A percentile compares a stretch with the other conserved stretches of the same genome.
Evolutionary conservation across 2,113 vertebrate genomes (phyloP).

Genomic region (Atlantisia rogersi): DNA sequence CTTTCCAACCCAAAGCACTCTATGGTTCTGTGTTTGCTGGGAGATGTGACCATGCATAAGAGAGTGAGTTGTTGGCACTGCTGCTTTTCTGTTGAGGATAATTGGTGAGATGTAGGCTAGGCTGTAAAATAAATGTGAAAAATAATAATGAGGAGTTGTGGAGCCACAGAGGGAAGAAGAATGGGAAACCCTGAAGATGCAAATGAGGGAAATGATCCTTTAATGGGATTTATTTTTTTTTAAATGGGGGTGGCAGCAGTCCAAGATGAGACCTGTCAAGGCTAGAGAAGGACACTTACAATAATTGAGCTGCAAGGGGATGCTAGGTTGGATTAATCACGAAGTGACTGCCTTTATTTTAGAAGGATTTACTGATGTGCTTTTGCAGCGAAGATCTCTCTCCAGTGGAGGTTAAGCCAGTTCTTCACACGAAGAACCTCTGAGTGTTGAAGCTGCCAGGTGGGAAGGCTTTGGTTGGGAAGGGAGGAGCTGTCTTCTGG

Average conservation of each 20-base stretch:
- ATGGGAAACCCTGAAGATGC: neutral
- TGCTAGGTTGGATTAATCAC: neutral
- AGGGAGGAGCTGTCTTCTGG: neutral
- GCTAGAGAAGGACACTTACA: neutral
- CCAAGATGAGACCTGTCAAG: neutral
- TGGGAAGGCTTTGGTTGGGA: neutral
- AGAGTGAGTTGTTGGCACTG: neutral
- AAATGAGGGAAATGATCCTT: neutral
- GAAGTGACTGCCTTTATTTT: neutral
- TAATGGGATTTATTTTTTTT: neutral
- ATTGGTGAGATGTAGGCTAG: neutral
- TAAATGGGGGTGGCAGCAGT: neutral
- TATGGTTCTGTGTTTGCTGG: neutral
- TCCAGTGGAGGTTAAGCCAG: neutral
- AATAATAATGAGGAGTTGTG: neutral
- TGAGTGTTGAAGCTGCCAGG: neutral
- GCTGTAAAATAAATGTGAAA: neutral
- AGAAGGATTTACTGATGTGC: neutral
- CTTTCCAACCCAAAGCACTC: too few species aligned
- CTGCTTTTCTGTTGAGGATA: neutral
- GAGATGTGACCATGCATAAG: neutral
- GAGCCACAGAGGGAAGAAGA: neutral
- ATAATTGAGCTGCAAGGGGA: neutral
- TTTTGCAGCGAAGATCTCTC: neutral
- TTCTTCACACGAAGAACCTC: neutral